A percentile compares a stretch with the other conserved stretches of the same genome.
phyloP scores from a whole-genome alignment of 2,888 invertebrate species.

The Polydesmus complanatus region DNA sequence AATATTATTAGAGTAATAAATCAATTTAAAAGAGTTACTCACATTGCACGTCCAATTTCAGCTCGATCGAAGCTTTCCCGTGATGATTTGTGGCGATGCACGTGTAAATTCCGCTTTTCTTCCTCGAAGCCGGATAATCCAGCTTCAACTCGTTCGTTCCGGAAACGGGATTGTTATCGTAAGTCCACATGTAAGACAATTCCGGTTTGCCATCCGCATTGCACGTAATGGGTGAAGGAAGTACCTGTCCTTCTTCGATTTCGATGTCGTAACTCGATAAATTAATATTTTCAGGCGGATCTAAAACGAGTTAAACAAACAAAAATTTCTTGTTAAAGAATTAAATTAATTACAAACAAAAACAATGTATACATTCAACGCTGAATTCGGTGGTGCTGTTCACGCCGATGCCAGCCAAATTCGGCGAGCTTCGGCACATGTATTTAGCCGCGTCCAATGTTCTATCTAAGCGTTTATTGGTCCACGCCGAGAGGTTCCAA shows the following conservation, averaged over 20 bases:
- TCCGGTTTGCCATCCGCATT: slow-evolving; percentile 32
- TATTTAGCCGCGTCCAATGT: slow-evolving; percentile 22
- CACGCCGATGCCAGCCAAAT: slow-evolving; percentile 16
- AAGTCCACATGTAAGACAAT: slow-evolving; percentile 57
- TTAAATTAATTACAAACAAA: neutral
- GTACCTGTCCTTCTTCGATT: slow-evolving; percentile 26
- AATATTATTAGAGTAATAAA: too few species aligned
- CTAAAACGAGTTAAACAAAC: slow-evolving; percentile 33
- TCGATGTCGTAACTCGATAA: slow-evolving; percentile 41
- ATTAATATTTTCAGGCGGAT: slow-evolving; percentile 71
- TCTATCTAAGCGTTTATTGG: slow-evolving; percentile 20
- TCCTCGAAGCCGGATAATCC: slow-evolving; percentile 49
- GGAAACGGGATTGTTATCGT: slow-evolving; percentile 7
- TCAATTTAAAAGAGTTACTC: slow-evolving; percentile 34
- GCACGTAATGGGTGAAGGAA: slow-evolving; percentile 21
- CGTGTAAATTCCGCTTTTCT: slow-evolving; percentile 59
- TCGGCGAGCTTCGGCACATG: slow-evolving; percentile 21
- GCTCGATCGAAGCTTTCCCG: slow-evolving; percentile 52
- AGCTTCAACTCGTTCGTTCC: slow-evolving; percentile 31
- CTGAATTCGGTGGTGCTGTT: slow-evolving; percentile 11
- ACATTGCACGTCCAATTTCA: slow-evolving; percentile 70
- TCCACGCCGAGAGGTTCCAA: slow-evolving; percentile 22
- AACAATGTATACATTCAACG: slow-evolving; percentile 13
- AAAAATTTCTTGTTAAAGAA: neutral
- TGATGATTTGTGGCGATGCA: slow-evolving; percentile 55